Base-by-base conservation (phyloP, 2,888 invertebrate species). In the Drosophila nigritarsus region DNA sequence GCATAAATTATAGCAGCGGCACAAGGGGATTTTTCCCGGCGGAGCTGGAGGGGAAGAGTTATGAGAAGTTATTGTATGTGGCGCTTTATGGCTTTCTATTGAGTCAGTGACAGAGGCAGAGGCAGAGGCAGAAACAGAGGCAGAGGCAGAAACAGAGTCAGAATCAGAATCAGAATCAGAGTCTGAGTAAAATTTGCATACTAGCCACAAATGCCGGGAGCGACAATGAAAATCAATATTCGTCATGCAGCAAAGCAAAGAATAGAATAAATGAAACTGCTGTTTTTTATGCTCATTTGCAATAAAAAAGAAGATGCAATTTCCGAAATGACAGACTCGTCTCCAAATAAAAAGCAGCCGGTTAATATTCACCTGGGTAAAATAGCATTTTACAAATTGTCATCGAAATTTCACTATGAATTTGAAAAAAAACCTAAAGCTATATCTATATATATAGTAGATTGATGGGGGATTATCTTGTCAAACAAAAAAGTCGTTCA, bases 151-250 rank as follows among this genome's bases (percentile, higher is more conserved):
- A n/a, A 0, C 18, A 32, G 18, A 11, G 8, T 0, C 24, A 30
- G 8, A 13, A 1, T 1, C 11, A 42, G 24, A 36, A 24, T 15
- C 20, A 3, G 38, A 34, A 11, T 7, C 59, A 56, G 49, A 60
- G n/a, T 20, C 36, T n/a, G 27, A 18, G 38, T 34, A 15, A 51
- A 55, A 68, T 68, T 68, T 67, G 45, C 68, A 68, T 67, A 53
- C 34, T 8, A 18, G 34, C 67, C 34, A 36, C 27, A 38, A 58
- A 27, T 15, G 30, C 18, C 34, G 18, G n/a, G 24, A 18, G 24
- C n/a, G 50, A 24, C 40, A 58, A 45, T 67, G 32, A 53, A 68
- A 68, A 69, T 69, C 68, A 40, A 69, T 69, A 69, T 27, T 59
- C 48, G 53, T 53, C 59, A 59, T 20, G 18, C 15, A 7, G 30